A percentile compares a stretch with the other conserved stretches of the same genome.
Conservation (phyloP, 1,140 invertebrate genomes). For the Eueides isabella region DNA sequence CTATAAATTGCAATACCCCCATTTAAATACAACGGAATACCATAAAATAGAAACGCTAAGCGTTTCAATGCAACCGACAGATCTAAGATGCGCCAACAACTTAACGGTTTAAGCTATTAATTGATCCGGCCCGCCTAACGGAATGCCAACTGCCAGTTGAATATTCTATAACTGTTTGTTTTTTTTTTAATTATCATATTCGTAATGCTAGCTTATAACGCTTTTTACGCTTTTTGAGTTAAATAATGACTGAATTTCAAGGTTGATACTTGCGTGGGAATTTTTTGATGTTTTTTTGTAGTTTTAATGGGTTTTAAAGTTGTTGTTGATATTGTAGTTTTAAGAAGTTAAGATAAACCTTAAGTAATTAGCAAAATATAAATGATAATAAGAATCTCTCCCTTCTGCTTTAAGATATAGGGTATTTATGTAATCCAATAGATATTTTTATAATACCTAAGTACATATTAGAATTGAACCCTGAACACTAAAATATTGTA, state of each 20-base stretch:
- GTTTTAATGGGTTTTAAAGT: too few species aligned
- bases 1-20: slow-evolving; percentile 5
- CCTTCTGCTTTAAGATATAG: too few species aligned
- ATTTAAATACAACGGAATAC: background rate
- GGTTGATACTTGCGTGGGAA: background rate
- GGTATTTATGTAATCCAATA: too few species aligned
- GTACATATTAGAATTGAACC: too few species aligned
- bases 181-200: slow-evolving; percentile 27
- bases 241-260: slow-evolving; percentile 2
- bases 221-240: background rate
- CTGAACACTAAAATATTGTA: too few species aligned
- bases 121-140: slow-evolving; percentile 45
- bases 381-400: too few species aligned
- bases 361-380: too few species aligned
- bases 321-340: too few species aligned
- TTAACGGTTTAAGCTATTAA: slow-evolving; percentile 53
- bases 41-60: slow-evolving; percentile 11
- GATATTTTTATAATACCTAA: too few species aligned
- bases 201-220: slow-evolving; percentile 16
- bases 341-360: too few species aligned
- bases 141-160: slow-evolving; percentile 15
- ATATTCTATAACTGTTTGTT: slow-evolving; percentile 21
- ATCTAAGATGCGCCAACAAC: slow-evolving; percentile 45
- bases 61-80: slow-evolving; percentile 26
- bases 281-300: background rate